Evolutionary conservation across 2,797 vertebrate genomes (phyloP), one percentile per base, ranked within the genome.

Genomic region (Sphenopsis melanotis): DNA sequence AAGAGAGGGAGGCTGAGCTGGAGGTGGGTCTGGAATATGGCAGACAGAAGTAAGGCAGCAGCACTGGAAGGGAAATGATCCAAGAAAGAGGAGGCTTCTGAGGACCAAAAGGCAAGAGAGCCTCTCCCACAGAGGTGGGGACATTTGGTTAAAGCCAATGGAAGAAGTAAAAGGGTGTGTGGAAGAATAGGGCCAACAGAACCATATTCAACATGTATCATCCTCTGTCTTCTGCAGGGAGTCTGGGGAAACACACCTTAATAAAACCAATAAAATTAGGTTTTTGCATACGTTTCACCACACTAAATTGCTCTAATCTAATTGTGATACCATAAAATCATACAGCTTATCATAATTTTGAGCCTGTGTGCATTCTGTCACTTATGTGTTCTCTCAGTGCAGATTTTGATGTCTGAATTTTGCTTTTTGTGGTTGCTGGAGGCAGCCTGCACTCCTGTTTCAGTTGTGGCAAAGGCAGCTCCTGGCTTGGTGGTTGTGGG

Each of bases 131-230:
- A 26, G n/a, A 27, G 37, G 5, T 56, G 34, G 12, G 47, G 24
- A 83, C 8, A 4, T 60, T 70, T 49, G n/a, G 8, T 77, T 77
- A 44, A 77, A 87, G 32, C 15, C 5, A 61, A 14, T 42, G 53
- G 36, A 72, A 27, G 16, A 72, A 47, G 37, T n/a, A 12, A 42
- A 72, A 44, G 5, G 6, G 2, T 7, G 23, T 46, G 8, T 79
- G 29, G 10, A 83, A 57, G n/a, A 86, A 19, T 26, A 64, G 29
- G 26, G 60, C 41, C 12, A 37, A 23, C 23, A 84, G 56, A 71
- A 49, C 30, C 22, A 5, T 1, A 1, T 52, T 83, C 13, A 71
- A 7, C 4, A 3, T 7, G 2, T 49, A 7, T 19, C 12, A 2
- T 83, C 12, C 12, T 87, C 12, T 3, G 11, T 9, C n/a, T 74